Percentiles rank a stretch among this genome's conserved stretches.
These are phyloP conservation scores for Aphelenchoides avenae DNA, from an alignment of 1,140 invertebrate species.

Conservation along the genomic window DNA sequence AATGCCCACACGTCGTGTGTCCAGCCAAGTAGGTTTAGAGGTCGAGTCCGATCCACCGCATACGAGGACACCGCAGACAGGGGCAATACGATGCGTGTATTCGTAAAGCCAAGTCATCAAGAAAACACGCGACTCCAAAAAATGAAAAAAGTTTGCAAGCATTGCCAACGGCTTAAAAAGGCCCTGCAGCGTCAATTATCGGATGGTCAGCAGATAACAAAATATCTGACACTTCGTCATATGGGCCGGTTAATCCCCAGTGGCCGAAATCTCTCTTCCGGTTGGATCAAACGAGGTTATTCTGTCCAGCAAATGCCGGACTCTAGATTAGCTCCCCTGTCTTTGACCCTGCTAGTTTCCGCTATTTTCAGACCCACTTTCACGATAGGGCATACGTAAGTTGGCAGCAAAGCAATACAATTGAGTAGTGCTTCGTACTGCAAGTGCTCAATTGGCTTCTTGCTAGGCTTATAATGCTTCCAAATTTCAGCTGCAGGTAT, in stretches of 20 bases:
- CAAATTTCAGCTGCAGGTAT: no score
- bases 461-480: no score
- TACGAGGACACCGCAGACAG: no score
- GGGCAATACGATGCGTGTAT: no score
- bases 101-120: no score
- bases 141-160: conserved; percentile 5
- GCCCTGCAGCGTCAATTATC: not conserved
- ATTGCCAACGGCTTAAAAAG: not conserved
- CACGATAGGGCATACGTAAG: conserved; percentile 8
- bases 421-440: no score
- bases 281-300: not conserved
- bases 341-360: not conserved
- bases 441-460: no score
- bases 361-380: conserved; percentile 6
- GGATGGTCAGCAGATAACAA: not conserved
- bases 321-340: not conserved
- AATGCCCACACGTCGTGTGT: conserved; percentile 44
- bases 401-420: no score
- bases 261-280: not conserved
- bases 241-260: not conserved
- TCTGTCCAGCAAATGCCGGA: not conserved
- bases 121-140: not conserved
- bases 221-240: not conserved
- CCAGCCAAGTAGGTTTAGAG: conserved; percentile 46
- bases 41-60: not conserved